Base-by-base conservation (phyloP, 1,140 invertebrate species). In the Drosophila truncata region DNA sequence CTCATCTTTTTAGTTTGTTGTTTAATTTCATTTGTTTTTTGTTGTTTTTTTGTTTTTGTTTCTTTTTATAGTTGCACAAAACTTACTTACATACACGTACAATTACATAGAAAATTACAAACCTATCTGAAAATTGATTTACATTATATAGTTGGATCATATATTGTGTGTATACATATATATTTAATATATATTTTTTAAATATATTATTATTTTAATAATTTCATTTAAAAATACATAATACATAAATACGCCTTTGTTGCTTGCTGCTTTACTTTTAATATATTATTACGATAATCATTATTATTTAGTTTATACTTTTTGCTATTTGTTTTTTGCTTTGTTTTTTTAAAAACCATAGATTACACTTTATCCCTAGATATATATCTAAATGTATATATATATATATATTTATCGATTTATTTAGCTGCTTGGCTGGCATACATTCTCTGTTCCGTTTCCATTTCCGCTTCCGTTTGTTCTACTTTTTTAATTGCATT, bases 151-250 rank as follows among this genome's bases (percentile, higher is more conserved):
- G 61, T 82, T 71, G 66, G 52, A 79, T 80, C 69, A 73, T 67
- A 67, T 78, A 67, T 78, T 77, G 55, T 82, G 55, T 66, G 31
- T 35, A 35, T 54, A 54, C 18, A 70, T 66, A 82, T 27, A 82
- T 59, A 82, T 50, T 70, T 67, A 74, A 50, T 64, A 69, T 75
- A 72, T 72, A 73, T 70, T 71, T 42, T 72, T 54, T 54, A 54
- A 54, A 71, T 52, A 42, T 63, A 63, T 66, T 61, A 55, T 81
- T 49, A 78, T 73, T 65, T 60, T 86, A 82, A 79, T 87, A 87
- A 86, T 86, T 86, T 82, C 79, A 73, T 80, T 86, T 86, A 79
- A 86, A 86, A 88, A 87, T 87, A 87, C 80, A 77, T 77, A 80
- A 87, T 83, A 80, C 72, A 87, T 83, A 87, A 88, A 87, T 90